Evolutionary conservation across 2,797 vertebrate species (phyloP).

Genomic region (Pseudochirops cupreus): DNA sequence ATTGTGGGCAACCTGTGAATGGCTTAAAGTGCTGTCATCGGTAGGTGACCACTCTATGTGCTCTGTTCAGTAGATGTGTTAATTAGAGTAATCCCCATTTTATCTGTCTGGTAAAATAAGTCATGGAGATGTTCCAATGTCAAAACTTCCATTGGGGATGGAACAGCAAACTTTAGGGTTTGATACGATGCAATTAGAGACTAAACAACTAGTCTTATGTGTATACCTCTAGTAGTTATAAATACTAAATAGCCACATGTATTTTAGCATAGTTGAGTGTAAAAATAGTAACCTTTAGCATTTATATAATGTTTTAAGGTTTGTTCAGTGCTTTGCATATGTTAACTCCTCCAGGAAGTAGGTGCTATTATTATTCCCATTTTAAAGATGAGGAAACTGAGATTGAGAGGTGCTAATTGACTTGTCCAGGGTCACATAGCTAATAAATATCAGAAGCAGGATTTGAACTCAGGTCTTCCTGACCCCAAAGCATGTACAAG

Average conservation of each 20-base stretch:
- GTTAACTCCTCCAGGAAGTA: neutral
- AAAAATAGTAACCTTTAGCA: neutral
- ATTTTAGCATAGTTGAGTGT: neutral
- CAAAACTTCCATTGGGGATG: neutral
- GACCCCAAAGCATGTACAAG: neutral
- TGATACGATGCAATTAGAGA: neutral
- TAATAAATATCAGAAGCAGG: neutral
- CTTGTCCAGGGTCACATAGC: neutral
- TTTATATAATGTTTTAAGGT: neutral
- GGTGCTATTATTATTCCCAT: neutral
- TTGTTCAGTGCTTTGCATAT: neutral
- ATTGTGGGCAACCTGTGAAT: neutral
- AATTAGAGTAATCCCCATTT: neutral
- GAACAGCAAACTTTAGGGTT: neutral
- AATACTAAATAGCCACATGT: neutral
- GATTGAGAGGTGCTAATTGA: neutral
- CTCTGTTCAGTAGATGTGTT: neutral
- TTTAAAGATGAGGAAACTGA: neutral
- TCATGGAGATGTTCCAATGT: neutral
- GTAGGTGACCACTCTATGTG: neutral
- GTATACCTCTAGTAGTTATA: neutral
- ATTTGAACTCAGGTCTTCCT: neutral
- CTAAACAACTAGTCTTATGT: neutral
- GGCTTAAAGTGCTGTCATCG: neutral
- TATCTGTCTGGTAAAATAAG: neutral